These are phyloP conservation scores for Coptodon rendalli DNA, from an alignment of 2,113 vertebrate species.

Conservation along the genomic window DNA sequence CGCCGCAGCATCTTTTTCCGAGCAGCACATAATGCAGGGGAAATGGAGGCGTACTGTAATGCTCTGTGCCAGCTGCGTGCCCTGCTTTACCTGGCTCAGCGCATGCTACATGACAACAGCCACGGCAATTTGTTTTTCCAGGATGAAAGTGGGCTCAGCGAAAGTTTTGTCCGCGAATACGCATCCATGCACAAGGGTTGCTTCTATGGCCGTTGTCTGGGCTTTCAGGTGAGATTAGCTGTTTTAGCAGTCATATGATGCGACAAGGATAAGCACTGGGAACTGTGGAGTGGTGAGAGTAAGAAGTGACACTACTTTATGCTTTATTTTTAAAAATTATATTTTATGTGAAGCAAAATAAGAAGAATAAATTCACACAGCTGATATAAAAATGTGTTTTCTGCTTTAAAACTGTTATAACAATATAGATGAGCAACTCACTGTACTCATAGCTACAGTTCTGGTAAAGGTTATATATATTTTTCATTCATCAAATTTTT, in stretches of 20 bases:
- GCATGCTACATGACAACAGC: constrained; percentile 78
- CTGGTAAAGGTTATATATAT: background rate
- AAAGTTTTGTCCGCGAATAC: constrained; percentile 82
- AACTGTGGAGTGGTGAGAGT: background rate
- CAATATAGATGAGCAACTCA: background rate
- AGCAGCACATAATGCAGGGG: constrained; percentile 78
- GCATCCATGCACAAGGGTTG: constrained; percentile 87
- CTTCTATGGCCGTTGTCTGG: constrained; percentile 90
- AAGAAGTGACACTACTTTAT: background rate
- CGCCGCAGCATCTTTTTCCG: constrained; percentile 88
- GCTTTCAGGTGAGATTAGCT: constrained; percentile 81
- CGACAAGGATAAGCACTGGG: background rate
- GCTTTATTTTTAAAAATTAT: background rate
- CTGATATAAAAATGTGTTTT: background rate
- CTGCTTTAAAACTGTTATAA: background rate
- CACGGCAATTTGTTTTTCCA: constrained; percentile 83
- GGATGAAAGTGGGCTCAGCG: constrained; percentile 76
- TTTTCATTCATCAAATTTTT: background rate
- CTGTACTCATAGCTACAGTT: background rate
- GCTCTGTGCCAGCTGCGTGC: constrained; percentile 86
- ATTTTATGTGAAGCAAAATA: background rate
- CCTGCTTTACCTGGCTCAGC: constrained; percentile 83
- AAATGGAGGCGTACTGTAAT: constrained; percentile 85
- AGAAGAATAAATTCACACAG: background rate
- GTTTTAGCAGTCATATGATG: background rate